phyloP scores from a whole-genome alignment of 2,113 vertebrate genomes.

The Paraplagusia blochii region DNA sequence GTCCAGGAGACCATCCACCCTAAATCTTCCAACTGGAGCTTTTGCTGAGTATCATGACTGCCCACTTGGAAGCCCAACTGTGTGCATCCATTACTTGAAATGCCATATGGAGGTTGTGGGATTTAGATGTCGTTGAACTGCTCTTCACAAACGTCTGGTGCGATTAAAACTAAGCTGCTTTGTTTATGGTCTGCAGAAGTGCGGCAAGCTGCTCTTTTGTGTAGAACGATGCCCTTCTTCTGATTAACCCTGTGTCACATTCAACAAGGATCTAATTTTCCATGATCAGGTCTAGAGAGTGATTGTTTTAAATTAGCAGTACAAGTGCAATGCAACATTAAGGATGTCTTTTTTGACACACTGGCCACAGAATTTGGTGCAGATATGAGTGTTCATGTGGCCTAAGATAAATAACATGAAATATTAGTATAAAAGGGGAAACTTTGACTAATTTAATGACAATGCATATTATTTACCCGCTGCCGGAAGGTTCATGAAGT shows the following conservation, averaged over 20 bases:
- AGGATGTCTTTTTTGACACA: no score
- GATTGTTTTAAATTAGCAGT: no score
- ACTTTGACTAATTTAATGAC: no score
- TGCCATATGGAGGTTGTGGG: slow-evolving; percentile 62
- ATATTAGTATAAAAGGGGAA: no score
- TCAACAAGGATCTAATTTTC: slow-evolving; percentile 33
- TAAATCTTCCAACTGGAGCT: neutral
- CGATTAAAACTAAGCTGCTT: slow-evolving; percentile 75
- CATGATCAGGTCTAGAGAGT: neutral
- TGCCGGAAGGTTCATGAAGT: no score
- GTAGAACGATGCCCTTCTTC: slow-evolving; percentile 19
- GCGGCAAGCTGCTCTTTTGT: slow-evolving; percentile 42
- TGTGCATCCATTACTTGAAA: slow-evolving; percentile 45
- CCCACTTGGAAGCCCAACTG: slow-evolving; percentile 22
- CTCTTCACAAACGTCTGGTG: slow-evolving; percentile 60
- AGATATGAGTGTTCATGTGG: no score
- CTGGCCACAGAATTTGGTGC: no score
- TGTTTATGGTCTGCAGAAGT: slow-evolving; percentile 54
- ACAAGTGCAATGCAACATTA: no score
- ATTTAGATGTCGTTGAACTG: slow-evolving; percentile 61
- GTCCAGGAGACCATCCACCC: slow-evolving; percentile 25
- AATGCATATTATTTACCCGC: no score
- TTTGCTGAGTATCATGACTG: slow-evolving; percentile 8
- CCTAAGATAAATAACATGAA: no score
- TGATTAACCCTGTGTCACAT: slow-evolving; percentile 39